phyloP scores from a whole-genome alignment of 2,888 invertebrate species.

The Callimorpha dominula region DNA sequence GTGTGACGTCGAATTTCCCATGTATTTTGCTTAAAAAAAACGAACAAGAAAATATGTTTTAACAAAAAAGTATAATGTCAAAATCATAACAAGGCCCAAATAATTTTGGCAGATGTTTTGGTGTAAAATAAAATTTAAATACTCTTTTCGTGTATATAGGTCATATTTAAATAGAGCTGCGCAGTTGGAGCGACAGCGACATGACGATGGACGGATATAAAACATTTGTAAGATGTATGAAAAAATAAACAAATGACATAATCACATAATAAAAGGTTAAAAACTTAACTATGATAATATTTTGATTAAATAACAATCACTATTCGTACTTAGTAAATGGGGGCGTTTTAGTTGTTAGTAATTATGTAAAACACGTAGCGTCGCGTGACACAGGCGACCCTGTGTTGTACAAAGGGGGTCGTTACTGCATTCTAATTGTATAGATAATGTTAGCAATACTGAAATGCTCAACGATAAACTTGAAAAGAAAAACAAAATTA shows the following conservation, averaged over 20 bases:
- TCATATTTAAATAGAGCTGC: background rate
- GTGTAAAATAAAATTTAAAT: background rate
- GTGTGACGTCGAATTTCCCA: background rate
- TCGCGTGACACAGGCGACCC: slow-evolving; percentile 52
- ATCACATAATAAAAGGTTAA: background rate
- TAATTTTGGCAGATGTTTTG: background rate
- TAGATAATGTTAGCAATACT: background rate
- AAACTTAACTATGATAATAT: background rate
- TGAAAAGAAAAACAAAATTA: background rate
- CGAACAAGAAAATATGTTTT: background rate
- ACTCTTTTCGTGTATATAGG: background rate
- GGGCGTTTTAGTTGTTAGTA: background rate
- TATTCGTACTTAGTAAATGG: background rate
- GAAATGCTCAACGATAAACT: background rate
- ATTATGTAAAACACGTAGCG: slow-evolving; percentile 8
- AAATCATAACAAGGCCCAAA: background rate
- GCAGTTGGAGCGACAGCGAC: background rate
- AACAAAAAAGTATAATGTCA: background rate
- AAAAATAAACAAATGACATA: background rate
- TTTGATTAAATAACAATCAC: background rate
- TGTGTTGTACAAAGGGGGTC: slow-evolving; percentile 19
- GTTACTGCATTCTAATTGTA: slow-evolving; percentile 30
- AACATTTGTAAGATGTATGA: background rate
- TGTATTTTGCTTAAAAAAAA: background rate
- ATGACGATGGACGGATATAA: background rate